These are phyloP conservation scores for Luehdorfia chinensis DNA, from an alignment of 1,140 invertebrate species.

Conservation along the genomic window DNA sequence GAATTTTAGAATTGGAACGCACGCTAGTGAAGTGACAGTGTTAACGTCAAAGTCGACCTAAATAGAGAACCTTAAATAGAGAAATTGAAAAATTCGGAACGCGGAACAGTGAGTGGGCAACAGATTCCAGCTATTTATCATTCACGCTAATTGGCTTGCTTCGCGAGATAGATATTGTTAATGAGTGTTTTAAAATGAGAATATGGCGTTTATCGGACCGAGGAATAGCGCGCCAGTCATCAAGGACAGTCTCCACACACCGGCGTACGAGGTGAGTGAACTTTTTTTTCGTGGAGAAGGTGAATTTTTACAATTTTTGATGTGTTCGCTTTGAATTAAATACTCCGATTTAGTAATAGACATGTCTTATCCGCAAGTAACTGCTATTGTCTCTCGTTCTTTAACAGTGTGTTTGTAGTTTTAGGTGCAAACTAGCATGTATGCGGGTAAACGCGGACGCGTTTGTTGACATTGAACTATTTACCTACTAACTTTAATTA, in stretches of 20 bases:
- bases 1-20: constrained; percentile 11
- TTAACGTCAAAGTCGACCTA: neutral
- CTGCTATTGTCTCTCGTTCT: constrained; percentile 2
- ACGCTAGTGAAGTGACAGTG: constrained; percentile 10
- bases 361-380: constrained; percentile 1
- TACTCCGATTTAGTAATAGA: constrained; percentile 2
- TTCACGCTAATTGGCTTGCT: constrained; percentile 6
- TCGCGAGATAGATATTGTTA: constrained; percentile 9
- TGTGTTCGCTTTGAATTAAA: no score
- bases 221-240: constrained; percentile 77
- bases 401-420: neutral
- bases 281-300: neutral
- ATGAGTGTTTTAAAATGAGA: constrained; percentile 51
- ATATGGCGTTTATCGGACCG: constrained; percentile 73
- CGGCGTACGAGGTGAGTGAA: constrained; percentile 78
- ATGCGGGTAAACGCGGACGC: constrained; percentile 8
- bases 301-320: neutral
- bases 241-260: constrained; percentile 79
- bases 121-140: constrained; percentile 9
- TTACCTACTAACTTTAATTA: no score
- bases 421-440: neutral
- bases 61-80: constrained; percentile 12
- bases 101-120: constrained; percentile 1
- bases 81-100: constrained; percentile 12
- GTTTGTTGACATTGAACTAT: constrained; percentile 3